Percentiles rank a stretch among this genome's conserved stretches.
Conservation (phyloP, 2,113 vertebrate genomes). For the Pandion haliaetus region DNA sequence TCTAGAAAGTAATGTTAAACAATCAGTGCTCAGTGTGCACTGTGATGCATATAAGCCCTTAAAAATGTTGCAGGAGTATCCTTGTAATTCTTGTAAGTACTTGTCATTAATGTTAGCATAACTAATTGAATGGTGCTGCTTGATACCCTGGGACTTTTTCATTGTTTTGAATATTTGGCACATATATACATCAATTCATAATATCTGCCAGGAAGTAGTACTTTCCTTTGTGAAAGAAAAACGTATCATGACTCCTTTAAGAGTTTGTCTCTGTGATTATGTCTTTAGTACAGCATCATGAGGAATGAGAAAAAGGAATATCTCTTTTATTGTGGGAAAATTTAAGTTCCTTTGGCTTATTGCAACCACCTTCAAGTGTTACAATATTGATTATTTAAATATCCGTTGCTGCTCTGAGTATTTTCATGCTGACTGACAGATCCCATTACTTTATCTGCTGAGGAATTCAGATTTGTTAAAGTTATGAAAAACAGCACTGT, state of each 20-base stretch:
- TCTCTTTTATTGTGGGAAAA: not conserved
- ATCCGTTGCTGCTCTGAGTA: slow-evolving; percentile 15
- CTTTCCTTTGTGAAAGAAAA: not conserved
- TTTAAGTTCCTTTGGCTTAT: not conserved
- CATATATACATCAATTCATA: not conserved
- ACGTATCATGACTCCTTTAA: not conserved
- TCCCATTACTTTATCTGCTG: slow-evolving; percentile 74
- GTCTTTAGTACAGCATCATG: not conserved
- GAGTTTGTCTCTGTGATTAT: not conserved
- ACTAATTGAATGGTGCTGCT: not conserved
- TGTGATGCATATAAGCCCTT: not conserved
- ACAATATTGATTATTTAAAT: slow-evolving; percentile 65
- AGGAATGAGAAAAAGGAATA: not conserved
- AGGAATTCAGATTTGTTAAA: slow-evolving; percentile 69
- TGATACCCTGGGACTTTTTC: not conserved
- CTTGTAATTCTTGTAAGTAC: not conserved
- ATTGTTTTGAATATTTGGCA: not conserved
- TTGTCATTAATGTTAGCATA: not conserved
- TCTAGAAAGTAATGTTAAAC: not conserved
- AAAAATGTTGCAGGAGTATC: not conserved
- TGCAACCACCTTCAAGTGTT: slow-evolving; percentile 15
- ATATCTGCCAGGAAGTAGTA: not conserved
- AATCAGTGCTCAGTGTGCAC: not conserved
- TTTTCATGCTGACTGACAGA: slow-evolving; percentile 69
- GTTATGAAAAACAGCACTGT: slow-evolving; percentile 60